These are phyloP conservation scores for Flexamia atlantica DNA, from an alignment of 2,888 invertebrate genomes.

Conservation along the genomic window DNA sequence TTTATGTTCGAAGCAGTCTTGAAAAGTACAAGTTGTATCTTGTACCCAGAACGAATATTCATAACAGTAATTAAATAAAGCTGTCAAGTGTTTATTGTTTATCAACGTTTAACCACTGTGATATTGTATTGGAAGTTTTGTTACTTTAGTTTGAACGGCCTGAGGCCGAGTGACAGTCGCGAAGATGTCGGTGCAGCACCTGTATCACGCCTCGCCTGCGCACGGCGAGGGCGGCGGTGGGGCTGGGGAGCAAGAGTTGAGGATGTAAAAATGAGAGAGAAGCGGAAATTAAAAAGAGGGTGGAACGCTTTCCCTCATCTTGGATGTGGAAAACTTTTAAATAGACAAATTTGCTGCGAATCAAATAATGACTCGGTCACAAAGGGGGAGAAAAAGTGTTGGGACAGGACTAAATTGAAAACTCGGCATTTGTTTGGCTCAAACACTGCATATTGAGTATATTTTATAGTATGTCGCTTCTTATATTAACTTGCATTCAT, in stretches of 20 bases:
- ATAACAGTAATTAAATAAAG: too few species aligned
- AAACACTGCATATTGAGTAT: neutral
- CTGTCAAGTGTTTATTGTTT: too few species aligned
- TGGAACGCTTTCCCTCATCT: conserved; percentile 43
- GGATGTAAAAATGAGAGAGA: conserved; percentile 54
- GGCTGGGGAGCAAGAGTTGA: conserved; percentile 9
- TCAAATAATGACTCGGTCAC: conserved; percentile 49
- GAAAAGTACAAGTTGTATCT: too few species aligned
- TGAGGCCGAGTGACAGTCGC: too few species aligned
- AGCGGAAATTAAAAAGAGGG: conserved; percentile 58
- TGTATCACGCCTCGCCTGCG: neutral
- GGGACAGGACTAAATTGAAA: conserved; percentile 17
- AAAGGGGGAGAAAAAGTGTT: conserved; percentile 21
- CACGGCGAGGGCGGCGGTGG: neutral
- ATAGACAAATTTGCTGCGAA: conserved; percentile 58
- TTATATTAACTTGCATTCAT: neutral
- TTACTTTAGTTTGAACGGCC: too few species aligned
- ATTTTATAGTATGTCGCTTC: neutral
- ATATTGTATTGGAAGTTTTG: too few species aligned
- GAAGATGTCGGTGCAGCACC: too few species aligned
- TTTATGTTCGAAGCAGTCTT: too few species aligned
- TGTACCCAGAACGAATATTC: too few species aligned
- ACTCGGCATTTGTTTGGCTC: neutral
- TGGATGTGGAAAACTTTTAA: conserved; percentile 58
- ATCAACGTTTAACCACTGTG: too few species aligned